Base-by-base conservation (phyloP, 1,140 invertebrate genomes). In the Zaprionus nigranus region DNA sequence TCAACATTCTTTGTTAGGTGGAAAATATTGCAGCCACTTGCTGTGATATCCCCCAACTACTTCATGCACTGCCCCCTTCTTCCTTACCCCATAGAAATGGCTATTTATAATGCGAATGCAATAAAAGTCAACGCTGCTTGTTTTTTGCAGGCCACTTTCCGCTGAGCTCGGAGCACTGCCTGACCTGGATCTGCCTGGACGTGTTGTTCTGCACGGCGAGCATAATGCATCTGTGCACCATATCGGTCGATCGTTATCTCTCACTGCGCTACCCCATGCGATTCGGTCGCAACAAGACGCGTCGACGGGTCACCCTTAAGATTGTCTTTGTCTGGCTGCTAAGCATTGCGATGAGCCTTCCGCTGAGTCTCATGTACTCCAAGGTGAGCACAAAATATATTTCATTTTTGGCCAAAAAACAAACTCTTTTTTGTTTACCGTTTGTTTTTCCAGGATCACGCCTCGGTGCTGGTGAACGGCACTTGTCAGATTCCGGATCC, bases 141-240 rank as follows among this genome's bases (percentile, higher is more conserved):
- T 57, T 7, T 26, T 61, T 60, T 95, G n/a, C 95, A 97, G 97
- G 97, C 61, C 96, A 96, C 85, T 98, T 97, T 91, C 97, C 97
- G 2, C 93, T 97, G 51, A 95, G 96, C 5, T 95, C 97, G 1
- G 95, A 96, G 24, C 97, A 97, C 92, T 97, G 97, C 91, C 94
- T 97, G 38, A 95, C 95, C n/a, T 97, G 97, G 97, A 97, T 97
- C 61, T 97, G 96, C 81, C 94, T 97, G 81, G 98, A 99, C 93
- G 98, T 99, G 0, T 94, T 99, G 1, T 98, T 99, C 91, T 98
- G 97, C 92, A 99, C 98, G 1, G 98, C 98, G 1, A 98, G 97
- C 61, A 98, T 99, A 88, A 97, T 99, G 95, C 98, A 99, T 93
- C 94, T 99, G 24, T 98, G 98, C 93, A 99, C 98, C 61, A 99